Base-by-base conservation (phyloP, 2,113 vertebrate species). In the Rissa tridactyla region DNA sequence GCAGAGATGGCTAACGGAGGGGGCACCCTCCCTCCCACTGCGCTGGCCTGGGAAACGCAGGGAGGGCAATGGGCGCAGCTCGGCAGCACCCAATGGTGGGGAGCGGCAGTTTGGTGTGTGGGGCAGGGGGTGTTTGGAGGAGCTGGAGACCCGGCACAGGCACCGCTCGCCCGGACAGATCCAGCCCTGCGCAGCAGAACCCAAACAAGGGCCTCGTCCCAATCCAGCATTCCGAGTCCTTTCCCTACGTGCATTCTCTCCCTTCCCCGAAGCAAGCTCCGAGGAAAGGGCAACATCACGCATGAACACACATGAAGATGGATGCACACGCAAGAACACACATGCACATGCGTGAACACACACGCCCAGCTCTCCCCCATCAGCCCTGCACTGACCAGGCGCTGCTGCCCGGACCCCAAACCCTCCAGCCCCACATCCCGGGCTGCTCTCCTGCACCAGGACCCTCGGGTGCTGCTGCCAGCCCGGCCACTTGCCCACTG, bases 311-410 rank as follows among this genome's bases (percentile, higher is more conserved):
- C 8, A 1, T 29, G 69, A 34, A 27, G 51, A 26, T 1, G 13
- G 57, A 44, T 11, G 11, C 32, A 14, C 30, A 18, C 6, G 46
- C 11, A 14, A 21, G 57, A 58, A 25, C 51, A 52, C 27, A 9
- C 8, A 36, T 2, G 40, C 26, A 34, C 26, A 0, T 0, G 0
- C 6, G 0, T 0, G 10, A 11, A n/a, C 58, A 19, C 4, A 0
- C 66, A 6, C 6, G 12, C 26, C 42, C 89, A 42, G 47, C 3
- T 3, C 88, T 22, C 13, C 36, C 64, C 34, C 2, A 0, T 9
- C 25, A 27, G 15, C 34, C 34, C 51, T 4, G 9, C 40, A 5
- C 61, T 18, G 32, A 72, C 19, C 69, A 8, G 20, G 34, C 4
- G 3, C 49, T 20, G 27, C 77, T 42, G 47, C 40, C 42, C 42